Evolutionary conservation across 2,797 vertebrate genomes (phyloP).

Genomic region (Gambusia yucatana): DNA sequence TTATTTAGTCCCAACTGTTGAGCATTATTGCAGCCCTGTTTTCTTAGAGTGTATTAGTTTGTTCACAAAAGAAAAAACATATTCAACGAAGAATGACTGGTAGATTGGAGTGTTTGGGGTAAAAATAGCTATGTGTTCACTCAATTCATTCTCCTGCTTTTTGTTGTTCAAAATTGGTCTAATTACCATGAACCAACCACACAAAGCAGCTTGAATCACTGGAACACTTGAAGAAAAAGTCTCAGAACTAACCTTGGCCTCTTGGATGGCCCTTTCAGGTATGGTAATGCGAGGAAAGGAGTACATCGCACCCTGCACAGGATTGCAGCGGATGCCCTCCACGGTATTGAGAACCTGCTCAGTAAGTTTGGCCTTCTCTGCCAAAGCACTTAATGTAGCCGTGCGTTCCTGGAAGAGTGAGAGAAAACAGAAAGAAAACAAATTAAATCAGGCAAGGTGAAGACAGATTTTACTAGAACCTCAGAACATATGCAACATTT

Average conservation of each 20-base stretch:
- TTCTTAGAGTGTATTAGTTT: neutral
- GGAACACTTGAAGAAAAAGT: neutral
- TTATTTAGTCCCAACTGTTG: slow-evolving; percentile 11
- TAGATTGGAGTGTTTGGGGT: slow-evolving; percentile 1
- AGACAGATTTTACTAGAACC: neutral
- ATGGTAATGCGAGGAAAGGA: slow-evolving; percentile 87
- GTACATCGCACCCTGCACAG: slow-evolving; percentile 95
- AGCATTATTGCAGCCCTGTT: neutral
- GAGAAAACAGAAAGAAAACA: neutral
- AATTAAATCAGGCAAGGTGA: neutral
- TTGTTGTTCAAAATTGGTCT: slow-evolving; percentile 1
- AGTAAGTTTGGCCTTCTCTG: slow-evolving; percentile 88
- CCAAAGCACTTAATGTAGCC: slow-evolving; percentile 81
- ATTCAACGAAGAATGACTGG: neutral
- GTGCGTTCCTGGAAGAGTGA: slow-evolving; percentile 82
- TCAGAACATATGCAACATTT: neutral
- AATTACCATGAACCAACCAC: slow-evolving; percentile 13
- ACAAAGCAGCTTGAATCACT: neutral
- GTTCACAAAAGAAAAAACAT: neutral
- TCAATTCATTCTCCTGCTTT: neutral
- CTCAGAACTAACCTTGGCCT: slow-evolving; percentile 81
- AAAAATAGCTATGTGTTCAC: neutral
- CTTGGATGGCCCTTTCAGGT: slow-evolving; percentile 82
- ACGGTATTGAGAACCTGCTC: slow-evolving; percentile 86
- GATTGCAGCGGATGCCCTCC: slow-evolving; percentile 89